A percentile compares a stretch with the other conserved stretches of the same genome.
These are phyloP conservation scores for Drosophila anomelani DNA, from an alignment of 2,888 invertebrate genomes.

Conservation along the genomic window DNA sequence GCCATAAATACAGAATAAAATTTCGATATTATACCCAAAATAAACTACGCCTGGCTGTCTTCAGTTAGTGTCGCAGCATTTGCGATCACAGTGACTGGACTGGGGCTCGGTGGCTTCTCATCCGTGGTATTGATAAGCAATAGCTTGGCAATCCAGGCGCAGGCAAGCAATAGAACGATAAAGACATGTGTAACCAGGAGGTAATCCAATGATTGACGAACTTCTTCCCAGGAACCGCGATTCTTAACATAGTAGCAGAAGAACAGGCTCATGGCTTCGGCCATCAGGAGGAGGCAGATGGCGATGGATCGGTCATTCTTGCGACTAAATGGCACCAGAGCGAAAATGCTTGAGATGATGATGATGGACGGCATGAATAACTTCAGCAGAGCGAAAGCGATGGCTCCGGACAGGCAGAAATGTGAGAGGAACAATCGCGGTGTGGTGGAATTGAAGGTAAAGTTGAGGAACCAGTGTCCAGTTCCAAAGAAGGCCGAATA, in stretches of 20 bases:
- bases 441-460: conserved; percentile 97
- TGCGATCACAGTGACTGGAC: not conserved
- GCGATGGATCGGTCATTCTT: conserved; percentile 86
- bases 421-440: conserved; percentile 95
- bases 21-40: not conserved
- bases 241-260: conserved; percentile 95
- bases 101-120: not conserved
- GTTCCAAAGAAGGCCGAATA: conserved; percentile 96
- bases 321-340: conserved; percentile 57
- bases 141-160: conserved; percentile 15
- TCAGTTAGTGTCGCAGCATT: not conserved
- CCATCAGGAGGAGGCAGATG: conserved; percentile 90
- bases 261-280: conserved; percentile 93
- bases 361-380: conserved; percentile 92
- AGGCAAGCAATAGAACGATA: conserved; percentile 13
- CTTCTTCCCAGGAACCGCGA: conserved; percentile 97
- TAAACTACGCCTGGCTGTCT: conserved; percentile 19
- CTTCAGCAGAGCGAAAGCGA: conserved; percentile 90
- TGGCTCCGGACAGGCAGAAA: conserved; percentile 95
- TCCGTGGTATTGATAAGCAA: conserved; percentile 13
- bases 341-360: conserved; percentile 84
- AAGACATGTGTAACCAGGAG: conserved; percentile 29
- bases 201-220: conserved; percentile 87
- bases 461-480: conserved; percentile 97
- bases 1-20: not conserved